Conservation (phyloP, 2,797 vertebrate genomes). For the Margarornis squamiger region DNA sequence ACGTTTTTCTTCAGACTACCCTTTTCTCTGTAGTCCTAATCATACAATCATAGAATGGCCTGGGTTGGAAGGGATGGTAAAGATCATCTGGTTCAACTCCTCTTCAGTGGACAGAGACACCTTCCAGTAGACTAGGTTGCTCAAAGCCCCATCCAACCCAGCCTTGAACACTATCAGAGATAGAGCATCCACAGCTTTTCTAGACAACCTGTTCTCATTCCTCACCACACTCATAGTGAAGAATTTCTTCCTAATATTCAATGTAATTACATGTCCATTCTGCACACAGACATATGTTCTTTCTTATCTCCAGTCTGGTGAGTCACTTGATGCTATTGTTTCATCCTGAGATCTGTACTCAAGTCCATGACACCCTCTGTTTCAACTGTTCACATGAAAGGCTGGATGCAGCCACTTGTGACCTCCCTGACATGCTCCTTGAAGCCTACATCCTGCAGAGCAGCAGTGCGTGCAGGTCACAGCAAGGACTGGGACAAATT, state of each 20-base stretch:
- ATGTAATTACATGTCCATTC: background rate
- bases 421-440: background rate
- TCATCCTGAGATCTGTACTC: background rate
- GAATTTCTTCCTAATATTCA: background rate
- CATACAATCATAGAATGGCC: background rate
- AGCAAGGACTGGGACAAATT: background rate
- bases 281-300: background rate
- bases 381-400: background rate
- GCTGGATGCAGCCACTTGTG: background rate
- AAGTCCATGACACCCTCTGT: fast-evolving
- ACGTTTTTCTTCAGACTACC: background rate
- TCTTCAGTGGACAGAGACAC: background rate
- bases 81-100: fast-evolving
- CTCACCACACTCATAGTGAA: background rate
- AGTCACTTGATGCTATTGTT: background rate
- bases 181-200: background rate
- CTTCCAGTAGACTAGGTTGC: background rate
- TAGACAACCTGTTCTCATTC: background rate
- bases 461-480: background rate
- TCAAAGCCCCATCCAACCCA: too few relatives aligned
- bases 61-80: background rate
- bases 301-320: background rate
- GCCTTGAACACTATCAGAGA: background rate
- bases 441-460: background rate
- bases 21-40: background rate